Evolutionary conservation across 2,888 invertebrate genomes (phyloP).

Genomic region (Tinea pellionella): DNA sequence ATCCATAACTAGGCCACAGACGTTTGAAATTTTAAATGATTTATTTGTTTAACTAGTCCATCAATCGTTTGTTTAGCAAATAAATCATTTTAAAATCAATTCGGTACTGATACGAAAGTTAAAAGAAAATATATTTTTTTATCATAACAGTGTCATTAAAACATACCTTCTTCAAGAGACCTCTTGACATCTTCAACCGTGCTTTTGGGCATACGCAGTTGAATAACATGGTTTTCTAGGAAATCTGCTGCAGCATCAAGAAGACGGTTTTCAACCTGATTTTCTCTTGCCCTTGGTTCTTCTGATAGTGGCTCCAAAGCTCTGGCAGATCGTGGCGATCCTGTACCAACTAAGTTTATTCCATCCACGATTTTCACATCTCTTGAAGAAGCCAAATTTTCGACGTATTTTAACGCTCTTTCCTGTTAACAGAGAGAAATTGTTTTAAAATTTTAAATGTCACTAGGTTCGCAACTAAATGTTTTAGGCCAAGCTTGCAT

Average conservation of each 20-base stretch:
- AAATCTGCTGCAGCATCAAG: slow-evolving; percentile 82
- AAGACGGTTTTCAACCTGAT: slow-evolving; percentile 78
- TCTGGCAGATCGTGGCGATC: slow-evolving; percentile 68
- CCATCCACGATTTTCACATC: slow-evolving; percentile 72
- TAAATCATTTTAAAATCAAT: too few species aligned
- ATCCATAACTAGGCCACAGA: too few species aligned
- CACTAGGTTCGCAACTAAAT: too few species aligned
- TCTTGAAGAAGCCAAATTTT: slow-evolving; percentile 59
- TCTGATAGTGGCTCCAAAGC: slow-evolving; percentile 74
- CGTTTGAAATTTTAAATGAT: too few species aligned
- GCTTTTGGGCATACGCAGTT: slow-evolving; percentile 81
- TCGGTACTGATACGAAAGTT: too few species aligned
- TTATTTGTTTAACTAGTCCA: too few species aligned
- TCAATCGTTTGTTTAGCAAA: too few species aligned
- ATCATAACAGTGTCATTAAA: neutral
- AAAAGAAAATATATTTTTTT: too few species aligned
- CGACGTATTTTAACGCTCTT: slow-evolving; percentile 77
- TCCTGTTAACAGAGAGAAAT: slow-evolving; percentile 59
- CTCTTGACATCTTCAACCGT: slow-evolving; percentile 80
- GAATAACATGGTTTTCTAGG: slow-evolving; percentile 82
- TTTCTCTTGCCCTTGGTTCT: slow-evolving; percentile 78
- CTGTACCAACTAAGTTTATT: slow-evolving; percentile 62
- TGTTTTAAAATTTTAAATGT: neutral
- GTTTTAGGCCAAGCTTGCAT: too few species aligned
- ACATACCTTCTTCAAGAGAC: slow-evolving; percentile 84